A percentile compares a stretch with the other conserved stretches of the same genome.
Conservation (phyloP, 2,797 vertebrate species). For the Meriones psammophilus region DNA sequence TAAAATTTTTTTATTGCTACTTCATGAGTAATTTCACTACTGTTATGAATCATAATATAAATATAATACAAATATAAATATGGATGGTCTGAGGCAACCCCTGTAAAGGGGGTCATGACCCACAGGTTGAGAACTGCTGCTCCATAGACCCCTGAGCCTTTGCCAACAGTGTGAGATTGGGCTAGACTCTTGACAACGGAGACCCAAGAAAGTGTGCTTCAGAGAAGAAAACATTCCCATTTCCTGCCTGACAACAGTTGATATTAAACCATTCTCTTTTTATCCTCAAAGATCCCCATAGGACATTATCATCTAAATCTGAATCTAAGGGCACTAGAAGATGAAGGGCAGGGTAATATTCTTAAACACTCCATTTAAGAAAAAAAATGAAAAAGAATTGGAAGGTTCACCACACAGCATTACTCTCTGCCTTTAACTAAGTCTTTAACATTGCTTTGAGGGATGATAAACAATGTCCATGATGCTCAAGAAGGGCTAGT, state of each 20-base stretch:
- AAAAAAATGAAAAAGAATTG: neutral
- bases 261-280: neutral
- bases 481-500: neutral
- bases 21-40: neutral
- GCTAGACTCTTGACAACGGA: neutral
- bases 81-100: neutral
- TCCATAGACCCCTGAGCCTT: neutral
- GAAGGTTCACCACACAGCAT: neutral
- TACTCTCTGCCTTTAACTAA: conserved; percentile 34
- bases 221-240: neutral
- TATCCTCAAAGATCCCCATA: neutral
- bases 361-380: neutral
- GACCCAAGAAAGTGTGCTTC: neutral
- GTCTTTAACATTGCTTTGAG: neutral
- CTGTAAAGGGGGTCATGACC: neutral
- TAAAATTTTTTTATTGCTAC: neutral
- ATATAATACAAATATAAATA: neutral
- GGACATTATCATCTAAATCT: neutral
- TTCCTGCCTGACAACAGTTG: neutral
- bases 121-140: neutral
- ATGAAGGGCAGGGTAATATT: neutral
- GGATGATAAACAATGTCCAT: neutral
- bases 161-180: neutral
- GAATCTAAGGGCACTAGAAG: neutral
- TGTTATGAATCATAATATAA: neutral